phyloP scores from a whole-genome alignment of 2,113 vertebrate species.

The Cavia porcellus region DNA sequence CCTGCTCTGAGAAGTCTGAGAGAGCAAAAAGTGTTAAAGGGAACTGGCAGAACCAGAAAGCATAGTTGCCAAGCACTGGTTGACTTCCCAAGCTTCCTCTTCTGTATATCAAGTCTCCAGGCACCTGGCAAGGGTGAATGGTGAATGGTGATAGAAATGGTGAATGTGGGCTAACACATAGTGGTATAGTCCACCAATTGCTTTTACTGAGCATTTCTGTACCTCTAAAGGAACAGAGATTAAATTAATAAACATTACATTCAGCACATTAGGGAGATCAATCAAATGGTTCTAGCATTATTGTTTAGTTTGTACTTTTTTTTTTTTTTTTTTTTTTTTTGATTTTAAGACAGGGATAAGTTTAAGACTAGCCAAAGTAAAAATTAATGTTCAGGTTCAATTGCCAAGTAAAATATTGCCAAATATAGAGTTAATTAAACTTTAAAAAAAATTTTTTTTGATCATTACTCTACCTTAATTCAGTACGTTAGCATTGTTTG shows the following conservation, averaged over 20 bases:
- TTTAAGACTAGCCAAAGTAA: not conserved
- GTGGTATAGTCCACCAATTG: not conserved
- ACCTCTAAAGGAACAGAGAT: not conserved
- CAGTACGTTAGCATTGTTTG: not conserved
- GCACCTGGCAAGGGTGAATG: not conserved
- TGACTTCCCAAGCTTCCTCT: not conserved
- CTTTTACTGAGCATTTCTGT: not conserved
- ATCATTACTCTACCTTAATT: not conserved
- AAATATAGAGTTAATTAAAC: not conserved
- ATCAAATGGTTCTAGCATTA: not conserved
- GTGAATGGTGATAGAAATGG: not conserved
- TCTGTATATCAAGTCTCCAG: not conserved
- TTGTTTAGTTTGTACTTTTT: not conserved
- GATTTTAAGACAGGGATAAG: not conserved
- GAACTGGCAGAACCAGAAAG: not conserved
- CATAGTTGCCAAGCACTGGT: not conserved
- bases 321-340: too few relatives aligned
- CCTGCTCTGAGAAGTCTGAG: constrained; percentile 45
- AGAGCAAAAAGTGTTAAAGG: not conserved
- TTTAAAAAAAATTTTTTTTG: not conserved
- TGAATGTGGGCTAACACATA: not conserved
- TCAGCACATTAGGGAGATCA: not conserved
- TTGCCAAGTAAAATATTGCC: not conserved
- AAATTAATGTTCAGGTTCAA: not conserved
- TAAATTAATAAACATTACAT: not conserved